Conservation (phyloP, 2,797 vertebrate genomes). For the Odontamblyopus rebecca region DNA sequence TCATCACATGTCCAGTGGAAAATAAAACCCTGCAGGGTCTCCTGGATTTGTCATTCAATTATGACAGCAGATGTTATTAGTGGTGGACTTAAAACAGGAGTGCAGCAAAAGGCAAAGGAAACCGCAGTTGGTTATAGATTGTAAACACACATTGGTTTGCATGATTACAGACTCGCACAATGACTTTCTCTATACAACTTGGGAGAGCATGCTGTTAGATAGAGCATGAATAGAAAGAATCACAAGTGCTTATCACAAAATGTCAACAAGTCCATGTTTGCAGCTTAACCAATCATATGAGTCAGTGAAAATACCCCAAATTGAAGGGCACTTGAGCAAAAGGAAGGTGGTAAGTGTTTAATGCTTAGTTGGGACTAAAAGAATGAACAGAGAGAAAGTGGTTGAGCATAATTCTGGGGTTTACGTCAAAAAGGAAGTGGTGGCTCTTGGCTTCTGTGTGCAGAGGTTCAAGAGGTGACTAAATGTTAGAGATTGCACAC, state of each 20-base stretch:
- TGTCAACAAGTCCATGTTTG: constrained; percentile 43
- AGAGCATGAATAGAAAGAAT: constrained; percentile 31
- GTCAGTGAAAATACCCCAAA: constrained; percentile 56
- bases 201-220: constrained; percentile 33
- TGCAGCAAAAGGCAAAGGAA: constrained; percentile 57
- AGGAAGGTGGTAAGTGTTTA: constrained; percentile 56
- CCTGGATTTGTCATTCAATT: constrained; percentile 65
- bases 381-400: constrained; percentile 56
- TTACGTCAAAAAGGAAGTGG: constrained; percentile 56
- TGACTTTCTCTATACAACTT: constrained; percentile 48
- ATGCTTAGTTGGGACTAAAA: constrained; percentile 50
- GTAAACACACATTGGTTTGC: constrained; percentile 61
- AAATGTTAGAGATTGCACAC: constrained; percentile 49
- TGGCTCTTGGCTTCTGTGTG: constrained; percentile 66
- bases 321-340: constrained; percentile 58
- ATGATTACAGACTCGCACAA: constrained; percentile 59
- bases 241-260: constrained; percentile 18
- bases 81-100: constrained; percentile 58
- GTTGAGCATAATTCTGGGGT: constrained; percentile 65
- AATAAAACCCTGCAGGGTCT: constrained; percentile 56
- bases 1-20: constrained; percentile 63
- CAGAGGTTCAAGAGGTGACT: constrained; percentile 42
- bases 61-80: constrained; percentile 68
- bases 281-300: constrained; percentile 55
- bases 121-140: constrained; percentile 57